Conservation (phyloP, 2,113 vertebrate genomes). For the Pteropus alecto region DNA sequence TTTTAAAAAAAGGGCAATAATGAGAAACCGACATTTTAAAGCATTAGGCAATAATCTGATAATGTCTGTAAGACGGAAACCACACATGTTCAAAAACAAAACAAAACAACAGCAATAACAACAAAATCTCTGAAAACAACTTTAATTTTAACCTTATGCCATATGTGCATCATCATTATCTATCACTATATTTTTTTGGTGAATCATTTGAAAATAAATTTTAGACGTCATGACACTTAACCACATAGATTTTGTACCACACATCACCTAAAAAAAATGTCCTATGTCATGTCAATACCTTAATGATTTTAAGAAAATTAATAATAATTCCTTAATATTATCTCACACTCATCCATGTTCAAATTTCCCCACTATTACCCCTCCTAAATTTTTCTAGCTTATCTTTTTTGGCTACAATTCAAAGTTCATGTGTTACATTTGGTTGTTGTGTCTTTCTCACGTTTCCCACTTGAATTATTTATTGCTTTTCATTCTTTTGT, state of each 20-base stretch:
- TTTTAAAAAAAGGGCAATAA: neutral
- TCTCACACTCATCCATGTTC: neutral
- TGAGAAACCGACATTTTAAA: neutral
- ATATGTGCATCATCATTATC: neutral
- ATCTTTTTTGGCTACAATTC: neutral
- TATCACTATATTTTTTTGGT: neutral
- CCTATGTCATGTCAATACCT: neutral
- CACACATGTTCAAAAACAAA: neutral
- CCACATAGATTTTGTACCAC: neutral
- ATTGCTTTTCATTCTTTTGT: neutral
- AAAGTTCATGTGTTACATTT: neutral
- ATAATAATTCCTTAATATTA: neutral
- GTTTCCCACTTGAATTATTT: neutral
- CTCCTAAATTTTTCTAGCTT: neutral
- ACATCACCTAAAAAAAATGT: neutral
- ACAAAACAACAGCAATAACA: neutral
- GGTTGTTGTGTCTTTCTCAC: neutral
- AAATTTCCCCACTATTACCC: neutral
- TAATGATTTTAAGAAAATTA: neutral
- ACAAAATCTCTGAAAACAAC: neutral
- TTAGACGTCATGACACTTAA: neutral
- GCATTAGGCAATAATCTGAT: neutral
- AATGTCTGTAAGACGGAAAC: neutral
- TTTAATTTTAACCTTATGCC: neutral
- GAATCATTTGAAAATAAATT: slow-evolving; percentile 35